These are phyloP conservation scores for Caenorhabditis sinica DNA, from an alignment of 2,888 invertebrate genomes.

Conservation along the genomic window DNA sequence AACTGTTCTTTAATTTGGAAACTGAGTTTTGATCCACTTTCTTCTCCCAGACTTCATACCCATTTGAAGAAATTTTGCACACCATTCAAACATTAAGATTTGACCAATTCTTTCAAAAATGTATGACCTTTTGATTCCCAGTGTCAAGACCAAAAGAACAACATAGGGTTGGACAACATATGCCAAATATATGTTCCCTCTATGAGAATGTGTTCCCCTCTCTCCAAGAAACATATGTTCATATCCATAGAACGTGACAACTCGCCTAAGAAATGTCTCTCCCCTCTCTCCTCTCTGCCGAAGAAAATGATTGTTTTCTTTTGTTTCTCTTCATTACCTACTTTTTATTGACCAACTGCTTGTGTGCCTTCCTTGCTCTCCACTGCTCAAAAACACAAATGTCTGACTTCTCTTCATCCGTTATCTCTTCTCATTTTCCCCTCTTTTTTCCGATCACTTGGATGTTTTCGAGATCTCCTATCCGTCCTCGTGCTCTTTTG, in stretches of 20 bases:
- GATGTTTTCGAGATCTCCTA: slow-evolving; percentile 2
- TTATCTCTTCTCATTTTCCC: background rate
- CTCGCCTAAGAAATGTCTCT: background rate
- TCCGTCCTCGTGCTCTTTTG: background rate
- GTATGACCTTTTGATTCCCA: too few relatives aligned
- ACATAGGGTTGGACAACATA: too few relatives aligned
- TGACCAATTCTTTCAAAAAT: too few relatives aligned
- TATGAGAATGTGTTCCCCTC: too few relatives aligned
- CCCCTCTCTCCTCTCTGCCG: background rate
- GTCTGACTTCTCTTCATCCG: background rate
- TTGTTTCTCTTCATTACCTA: background rate
- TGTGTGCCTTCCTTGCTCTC: background rate
- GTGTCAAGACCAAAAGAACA: too few relatives aligned
- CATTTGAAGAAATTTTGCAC: too few relatives aligned
- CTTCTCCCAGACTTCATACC: too few relatives aligned
- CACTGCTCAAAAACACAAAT: background rate
- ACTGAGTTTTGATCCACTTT: too few relatives aligned
- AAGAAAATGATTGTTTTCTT: background rate
- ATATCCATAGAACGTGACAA: background rate
- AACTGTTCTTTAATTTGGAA: too few relatives aligned
- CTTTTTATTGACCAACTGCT: slow-evolving; percentile 20
- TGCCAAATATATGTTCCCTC: background rate
- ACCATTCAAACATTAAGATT: too few relatives aligned
- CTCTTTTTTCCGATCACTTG: too few relatives aligned
- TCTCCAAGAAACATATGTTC: background rate